Evolutionary conservation across 2,797 vertebrate genomes (phyloP).

Genomic region (Etheostoma perlongum): DNA sequence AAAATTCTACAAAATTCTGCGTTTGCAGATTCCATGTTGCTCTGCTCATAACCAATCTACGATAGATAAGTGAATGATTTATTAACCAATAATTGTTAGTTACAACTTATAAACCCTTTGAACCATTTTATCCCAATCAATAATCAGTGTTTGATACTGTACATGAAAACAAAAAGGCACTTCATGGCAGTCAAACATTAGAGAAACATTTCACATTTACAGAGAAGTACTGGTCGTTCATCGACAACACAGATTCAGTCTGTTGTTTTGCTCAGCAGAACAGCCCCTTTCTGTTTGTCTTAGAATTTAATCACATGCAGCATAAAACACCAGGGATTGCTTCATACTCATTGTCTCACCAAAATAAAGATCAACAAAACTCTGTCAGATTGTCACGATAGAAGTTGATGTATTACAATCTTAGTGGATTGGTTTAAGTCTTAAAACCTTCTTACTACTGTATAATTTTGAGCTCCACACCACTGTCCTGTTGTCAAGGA

Average conservation of each 20-base stretch:
- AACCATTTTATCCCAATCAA: background rate
- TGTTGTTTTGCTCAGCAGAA: conserved; percentile 7
- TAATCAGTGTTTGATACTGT: background rate
- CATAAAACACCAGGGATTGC: conserved; percentile 17
- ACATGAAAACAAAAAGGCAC: background rate
- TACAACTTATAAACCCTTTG: background rate
- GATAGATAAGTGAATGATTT: background rate
- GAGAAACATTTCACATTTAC: conserved; percentile 21
- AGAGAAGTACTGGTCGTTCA: background rate
- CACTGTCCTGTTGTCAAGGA: background rate
- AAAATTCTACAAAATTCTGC: too few species aligned
- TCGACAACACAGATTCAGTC: background rate
- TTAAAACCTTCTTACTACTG: background rate
- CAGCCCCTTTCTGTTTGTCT: conserved; percentile 2
- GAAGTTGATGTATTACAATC: background rate
- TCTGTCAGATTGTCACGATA: background rate
- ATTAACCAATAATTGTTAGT: background rate
- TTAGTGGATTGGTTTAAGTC: background rate
- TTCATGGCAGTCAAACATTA: background rate
- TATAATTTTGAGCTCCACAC: background rate
- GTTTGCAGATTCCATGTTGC: too few species aligned
- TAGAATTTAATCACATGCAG: background rate
- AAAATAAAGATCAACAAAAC: conserved; percentile 8
- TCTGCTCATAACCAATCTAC: background rate
- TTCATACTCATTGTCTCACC: background rate